These are phyloP conservation scores for Aramus guarauna DNA, from an alignment of 2,113 vertebrate species.

Conservation along the genomic window DNA sequence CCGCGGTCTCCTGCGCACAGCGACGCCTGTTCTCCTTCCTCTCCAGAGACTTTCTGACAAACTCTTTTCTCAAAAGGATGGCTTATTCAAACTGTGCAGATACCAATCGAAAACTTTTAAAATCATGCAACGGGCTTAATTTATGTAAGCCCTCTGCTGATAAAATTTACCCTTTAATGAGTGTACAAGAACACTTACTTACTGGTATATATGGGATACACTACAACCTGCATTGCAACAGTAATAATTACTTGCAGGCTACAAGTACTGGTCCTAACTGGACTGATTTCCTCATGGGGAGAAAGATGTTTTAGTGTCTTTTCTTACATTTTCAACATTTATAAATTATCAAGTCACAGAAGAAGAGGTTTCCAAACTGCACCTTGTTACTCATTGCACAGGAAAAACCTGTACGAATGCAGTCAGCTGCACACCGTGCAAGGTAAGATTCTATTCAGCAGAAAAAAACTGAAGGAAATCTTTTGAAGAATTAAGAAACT, in stretches of 20 bases:
- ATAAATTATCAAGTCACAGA: neutral
- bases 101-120: neutral
- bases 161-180: neutral
- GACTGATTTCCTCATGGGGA: neutral
- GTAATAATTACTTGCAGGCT: neutral
- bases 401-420: neutral
- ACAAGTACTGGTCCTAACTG: neutral
- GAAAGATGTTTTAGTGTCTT: neutral
- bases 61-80: neutral
- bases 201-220: neutral
- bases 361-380: neutral
- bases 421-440: neutral
- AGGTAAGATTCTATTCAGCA: neutral
- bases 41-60: neutral
- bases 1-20: too few relatives aligned
- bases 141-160: neutral
- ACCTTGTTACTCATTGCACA: neutral
- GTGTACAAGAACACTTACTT: neutral
- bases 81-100: neutral
- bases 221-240: accelerated
- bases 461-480: neutral
- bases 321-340: neutral
- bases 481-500: neutral
- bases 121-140: neutral
- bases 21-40: neutral